phyloP scores from a whole-genome alignment of 2,113 vertebrate species.

The Saccopteryx leptura region DNA sequence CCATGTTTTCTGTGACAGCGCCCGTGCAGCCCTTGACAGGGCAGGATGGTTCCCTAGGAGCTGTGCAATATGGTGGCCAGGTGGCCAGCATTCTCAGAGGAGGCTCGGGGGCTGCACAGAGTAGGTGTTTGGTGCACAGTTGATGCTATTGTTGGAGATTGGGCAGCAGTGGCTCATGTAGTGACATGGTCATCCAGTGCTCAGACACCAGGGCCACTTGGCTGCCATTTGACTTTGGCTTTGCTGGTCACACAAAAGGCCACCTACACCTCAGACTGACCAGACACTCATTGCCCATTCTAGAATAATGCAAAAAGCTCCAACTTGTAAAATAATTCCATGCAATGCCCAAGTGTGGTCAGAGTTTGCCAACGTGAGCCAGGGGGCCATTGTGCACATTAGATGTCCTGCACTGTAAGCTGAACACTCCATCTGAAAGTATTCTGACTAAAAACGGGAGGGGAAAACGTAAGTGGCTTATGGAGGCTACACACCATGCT shows the following conservation, averaged over 20 bases:
- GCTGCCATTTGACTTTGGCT: background rate
- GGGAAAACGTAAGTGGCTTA: background rate
- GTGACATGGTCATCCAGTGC: rapidly evolving
- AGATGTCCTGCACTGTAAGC: rapidly evolving
- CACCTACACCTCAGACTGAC: background rate
- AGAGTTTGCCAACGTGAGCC: background rate
- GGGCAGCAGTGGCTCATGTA: background rate
- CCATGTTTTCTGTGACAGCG: background rate
- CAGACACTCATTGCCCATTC: background rate
- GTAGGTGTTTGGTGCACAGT: rapidly evolving
- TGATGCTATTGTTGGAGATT: rapidly evolving
- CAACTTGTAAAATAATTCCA: background rate
- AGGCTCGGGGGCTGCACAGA: background rate
- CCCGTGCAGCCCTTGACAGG: background rate
- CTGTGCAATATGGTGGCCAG: background rate
- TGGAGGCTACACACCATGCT: background rate
- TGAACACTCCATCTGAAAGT: background rate
- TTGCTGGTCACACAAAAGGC: background rate
- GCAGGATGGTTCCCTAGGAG: background rate
- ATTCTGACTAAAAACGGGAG: background rate
- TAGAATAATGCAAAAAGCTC: background rate
- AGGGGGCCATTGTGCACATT: background rate
- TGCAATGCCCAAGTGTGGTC: background rate
- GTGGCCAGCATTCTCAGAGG: background rate
- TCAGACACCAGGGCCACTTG: background rate